These are phyloP conservation scores for Ciconia stormi DNA, from an alignment of 2,113 vertebrate genomes.

Conservation along the genomic window DNA sequence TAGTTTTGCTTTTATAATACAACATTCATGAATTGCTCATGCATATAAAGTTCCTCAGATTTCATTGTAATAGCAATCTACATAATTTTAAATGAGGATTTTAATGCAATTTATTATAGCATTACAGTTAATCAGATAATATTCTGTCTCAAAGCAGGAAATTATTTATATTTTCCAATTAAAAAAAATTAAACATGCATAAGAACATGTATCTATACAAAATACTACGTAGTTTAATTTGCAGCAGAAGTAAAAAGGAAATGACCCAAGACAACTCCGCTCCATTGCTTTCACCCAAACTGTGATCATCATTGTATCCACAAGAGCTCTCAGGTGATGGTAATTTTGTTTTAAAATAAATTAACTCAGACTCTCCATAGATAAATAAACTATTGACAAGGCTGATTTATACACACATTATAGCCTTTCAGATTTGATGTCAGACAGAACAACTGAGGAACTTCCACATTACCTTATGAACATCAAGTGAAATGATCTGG, in stretches of 20 bases:
- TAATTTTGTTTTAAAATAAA: neutral
- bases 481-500: neutral
- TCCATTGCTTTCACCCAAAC: neutral
- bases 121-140: neutral
- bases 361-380: neutral
- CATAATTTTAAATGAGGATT: neutral
- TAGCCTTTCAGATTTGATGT: neutral
- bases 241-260: neutral
- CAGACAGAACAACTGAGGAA: neutral
- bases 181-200: neutral
- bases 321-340: neutral
- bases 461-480: neutral
- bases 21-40: neutral
- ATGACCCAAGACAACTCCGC: neutral
- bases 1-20: slow-evolving; percentile 14
- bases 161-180: neutral
- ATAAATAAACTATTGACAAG: neutral
- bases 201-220: neutral
- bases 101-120: neutral
- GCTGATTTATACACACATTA: neutral
- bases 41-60: neutral
- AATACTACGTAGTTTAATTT: neutral
- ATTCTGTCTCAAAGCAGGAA: neutral
- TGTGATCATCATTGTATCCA: neutral
- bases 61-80: neutral